These are phyloP conservation scores for Pseudopodoces humilis DNA, from an alignment of 2,113 vertebrate species.

Conservation along the genomic window DNA sequence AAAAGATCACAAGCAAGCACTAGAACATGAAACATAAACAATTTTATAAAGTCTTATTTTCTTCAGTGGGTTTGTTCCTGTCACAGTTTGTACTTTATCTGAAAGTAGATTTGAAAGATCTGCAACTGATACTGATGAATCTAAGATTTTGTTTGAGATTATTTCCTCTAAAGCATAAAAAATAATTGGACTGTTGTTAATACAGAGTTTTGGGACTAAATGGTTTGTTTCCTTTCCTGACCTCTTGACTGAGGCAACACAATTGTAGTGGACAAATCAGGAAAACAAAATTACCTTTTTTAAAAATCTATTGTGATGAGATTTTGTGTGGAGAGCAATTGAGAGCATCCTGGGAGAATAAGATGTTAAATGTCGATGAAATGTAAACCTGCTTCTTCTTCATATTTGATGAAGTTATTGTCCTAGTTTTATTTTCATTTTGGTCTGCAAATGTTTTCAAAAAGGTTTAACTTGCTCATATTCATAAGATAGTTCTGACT, in stretches of 20 bases:
- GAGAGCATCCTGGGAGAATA: not conserved
- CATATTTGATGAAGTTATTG: not conserved
- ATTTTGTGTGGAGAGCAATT: not conserved
- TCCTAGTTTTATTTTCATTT: not conserved
- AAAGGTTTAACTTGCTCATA: not conserved
- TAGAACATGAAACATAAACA: not conserved
- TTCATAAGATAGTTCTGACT: not conserved
- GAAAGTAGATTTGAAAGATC: not conserved
- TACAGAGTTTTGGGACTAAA: not conserved
- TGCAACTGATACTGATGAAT: not conserved
- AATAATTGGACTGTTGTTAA: not conserved
- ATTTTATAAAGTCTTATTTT: not conserved
- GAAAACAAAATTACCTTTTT: not conserved
- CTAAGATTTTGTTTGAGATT: not conserved
- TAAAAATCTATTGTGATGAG: not conserved
- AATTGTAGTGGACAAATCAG: not conserved
- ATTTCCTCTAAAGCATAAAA: not conserved
- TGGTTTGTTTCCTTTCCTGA: not conserved
- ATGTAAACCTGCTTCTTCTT: not conserved
- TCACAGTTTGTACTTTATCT: not conserved
- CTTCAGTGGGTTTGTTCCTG: not conserved
- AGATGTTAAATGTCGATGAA: not conserved
- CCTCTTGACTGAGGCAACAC: not conserved
- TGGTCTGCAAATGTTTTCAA: not conserved
- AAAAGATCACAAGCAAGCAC: not conserved